These are phyloP conservation scores for Herpailurus yagouaroundi DNA, from an alignment of 2,113 vertebrate species.

Conservation along the genomic window DNA sequence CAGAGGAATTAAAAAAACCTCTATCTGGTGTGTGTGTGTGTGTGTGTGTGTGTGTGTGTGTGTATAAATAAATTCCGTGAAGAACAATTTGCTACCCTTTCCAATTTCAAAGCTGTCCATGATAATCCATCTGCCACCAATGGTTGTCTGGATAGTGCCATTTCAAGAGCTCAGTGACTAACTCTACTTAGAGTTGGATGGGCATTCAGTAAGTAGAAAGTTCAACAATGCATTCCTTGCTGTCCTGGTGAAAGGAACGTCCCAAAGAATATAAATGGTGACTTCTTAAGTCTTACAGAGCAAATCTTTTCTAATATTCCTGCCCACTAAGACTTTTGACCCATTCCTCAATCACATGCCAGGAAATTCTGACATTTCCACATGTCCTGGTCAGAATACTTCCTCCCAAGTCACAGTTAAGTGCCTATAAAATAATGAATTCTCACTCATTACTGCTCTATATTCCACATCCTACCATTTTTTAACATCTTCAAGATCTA, in stretches of 20 bases:
- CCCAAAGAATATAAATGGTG: neutral
- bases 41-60: neutral
- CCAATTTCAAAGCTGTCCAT: neutral
- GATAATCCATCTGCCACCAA: neutral
- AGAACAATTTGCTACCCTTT: neutral
- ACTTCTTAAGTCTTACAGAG: neutral
- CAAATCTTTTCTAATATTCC: neutral
- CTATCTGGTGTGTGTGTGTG: neutral
- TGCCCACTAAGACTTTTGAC: neutral
- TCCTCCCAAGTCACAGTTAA: neutral
- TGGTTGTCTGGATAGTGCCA: no score
- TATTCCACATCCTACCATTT: neutral
- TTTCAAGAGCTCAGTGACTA: neutral
- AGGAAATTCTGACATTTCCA: neutral
- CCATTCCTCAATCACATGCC: neutral
- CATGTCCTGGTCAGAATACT: neutral
- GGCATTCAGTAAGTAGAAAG: no score
- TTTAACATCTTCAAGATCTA: neutral
- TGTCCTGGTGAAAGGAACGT: neutral
- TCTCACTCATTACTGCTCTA: neutral
- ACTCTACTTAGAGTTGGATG: neutral
- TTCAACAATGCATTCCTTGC: neutral
- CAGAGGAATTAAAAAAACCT: neutral
- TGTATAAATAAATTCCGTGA: neutral
- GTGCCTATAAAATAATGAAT: neutral